Percentiles rank a stretch among this genome's conserved stretches.
Conservation (phyloP, 2,888 invertebrate genomes). For the Platycheirus rosarum region DNA sequence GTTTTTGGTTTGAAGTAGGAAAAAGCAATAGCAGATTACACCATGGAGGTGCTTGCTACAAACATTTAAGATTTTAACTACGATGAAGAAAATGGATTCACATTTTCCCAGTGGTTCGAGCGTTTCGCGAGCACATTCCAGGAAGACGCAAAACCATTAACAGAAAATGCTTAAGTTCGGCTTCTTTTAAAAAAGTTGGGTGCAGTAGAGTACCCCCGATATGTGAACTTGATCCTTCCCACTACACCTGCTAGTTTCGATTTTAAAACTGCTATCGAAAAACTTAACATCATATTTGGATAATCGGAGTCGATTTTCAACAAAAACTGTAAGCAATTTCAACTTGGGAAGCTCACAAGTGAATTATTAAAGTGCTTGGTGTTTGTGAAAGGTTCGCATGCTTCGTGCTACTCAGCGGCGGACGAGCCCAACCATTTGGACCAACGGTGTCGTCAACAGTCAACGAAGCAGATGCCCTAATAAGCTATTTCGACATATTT, state of each 20-base stretch:
- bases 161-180: conserved; percentile 17
- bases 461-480: no score
- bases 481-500: no score
- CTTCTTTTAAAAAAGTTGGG: conserved; percentile 41
- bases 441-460: no score
- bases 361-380: conserved; percentile 73
- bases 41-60: conserved; percentile 19
- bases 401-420: conserved; percentile 52
- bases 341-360: conserved; percentile 49
- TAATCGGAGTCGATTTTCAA: conserved; percentile 60
- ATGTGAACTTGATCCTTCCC: conserved; percentile 65
- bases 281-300: conserved; percentile 64
- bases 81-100: conserved; percentile 23
- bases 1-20: neutral
- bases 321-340: conserved; percentile 63
- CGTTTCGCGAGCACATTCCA: conserved; percentile 19
- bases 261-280: conserved; percentile 50
- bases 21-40: conserved; percentile 14
- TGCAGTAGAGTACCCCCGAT: conserved; percentile 23
- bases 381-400: conserved; percentile 67
- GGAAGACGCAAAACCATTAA: conserved; percentile 29
- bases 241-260: conserved; percentile 52
- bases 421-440: no score
- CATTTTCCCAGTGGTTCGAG: conserved; percentile 31
- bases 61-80: conserved; percentile 33